Evolutionary conservation across 2,888 invertebrate species (phyloP).

Genomic region (Eulithis testata): DNA sequence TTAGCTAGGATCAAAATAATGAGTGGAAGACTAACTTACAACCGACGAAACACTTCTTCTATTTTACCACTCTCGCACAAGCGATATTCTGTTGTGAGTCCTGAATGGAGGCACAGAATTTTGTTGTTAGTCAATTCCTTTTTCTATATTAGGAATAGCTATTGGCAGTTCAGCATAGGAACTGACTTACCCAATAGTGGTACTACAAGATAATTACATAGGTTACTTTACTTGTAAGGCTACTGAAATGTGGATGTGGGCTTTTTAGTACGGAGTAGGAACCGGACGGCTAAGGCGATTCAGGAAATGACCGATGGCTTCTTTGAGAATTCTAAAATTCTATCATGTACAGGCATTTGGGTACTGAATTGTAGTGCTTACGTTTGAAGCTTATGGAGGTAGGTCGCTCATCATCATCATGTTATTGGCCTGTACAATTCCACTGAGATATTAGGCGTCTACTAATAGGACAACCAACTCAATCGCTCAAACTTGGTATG

Average conservation of each 20-base stretch:
- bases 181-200: slow-evolving; percentile 12
- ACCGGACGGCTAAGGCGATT: slow-evolving; percentile 4
- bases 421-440: too few relatives aligned
- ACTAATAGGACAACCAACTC: too few relatives aligned
- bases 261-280: slow-evolving; percentile 1
- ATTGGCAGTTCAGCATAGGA: background rate
- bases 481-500: too few relatives aligned
- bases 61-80: background rate
- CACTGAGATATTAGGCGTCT: too few relatives aligned
- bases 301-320: slow-evolving; percentile 1
- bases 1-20: too few relatives aligned
- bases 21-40: too few relatives aligned
- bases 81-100: background rate
- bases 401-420: too few relatives aligned
- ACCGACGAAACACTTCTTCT: too few relatives aligned
- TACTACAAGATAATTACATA: slow-evolving; percentile 11
- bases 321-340: too few relatives aligned
- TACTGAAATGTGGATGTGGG: slow-evolving; percentile 14
- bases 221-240: slow-evolving; percentile 6
- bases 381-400: too few relatives aligned
- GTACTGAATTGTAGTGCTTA: too few relatives aligned
- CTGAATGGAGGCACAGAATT: slow-evolving; percentile 13
- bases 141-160: slow-evolving; percentile 7
- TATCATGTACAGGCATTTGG: too few relatives aligned
- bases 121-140: slow-evolving; percentile 14